Base-by-base conservation (phyloP, 2,888 invertebrate species). In the Leptothorax acervorum region DNA sequence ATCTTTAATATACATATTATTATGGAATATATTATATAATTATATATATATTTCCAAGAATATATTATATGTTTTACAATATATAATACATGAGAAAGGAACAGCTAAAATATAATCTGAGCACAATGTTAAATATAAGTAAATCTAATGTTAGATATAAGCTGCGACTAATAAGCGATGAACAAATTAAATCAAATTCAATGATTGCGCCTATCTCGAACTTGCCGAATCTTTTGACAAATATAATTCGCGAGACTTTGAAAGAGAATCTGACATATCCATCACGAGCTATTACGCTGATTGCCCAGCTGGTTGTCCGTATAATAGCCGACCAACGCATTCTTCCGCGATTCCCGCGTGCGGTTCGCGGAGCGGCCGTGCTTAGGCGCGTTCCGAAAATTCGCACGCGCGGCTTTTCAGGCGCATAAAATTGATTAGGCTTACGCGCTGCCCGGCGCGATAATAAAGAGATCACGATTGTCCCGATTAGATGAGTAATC, bases 401-500 rank as follows among this genome's bases (percentile, higher is more conserved):
- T 76, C 31, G 71, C 53, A n/a, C 55, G 12, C 39, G 65, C 39
- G 53, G 28, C 63, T 48, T 85, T 71, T 48, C 65, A 78, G 45
- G 48, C 51, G 55, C 12, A 55, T 63, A 31, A 68, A 84, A 79
- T 68, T 85, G 60, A 84, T 79, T 66, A 66, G 48, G 57, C 45
- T 23, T 53, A 45, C n/a, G 39, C 55, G 42, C 31, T 63, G 28
- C 42, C 18, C 11, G 51, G 1, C 57, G 39, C 23, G 57, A 57
- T 35, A 48, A 84, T 68, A 55, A 74, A 57, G 73, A 51, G 73
- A 68, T 82, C 81, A 42, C 66, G 65, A 39, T 66, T 55, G 63
- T 71, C 62, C 31, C 81, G 57, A 87, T 86, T 86, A 75, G 87
- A 28, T 87, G 87, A 87, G 83, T 87, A 87, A 87, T 84, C 66